Evolutionary conservation across 2,797 vertebrate species (phyloP).

Genomic region (Thalassophryne amazonica): DNA sequence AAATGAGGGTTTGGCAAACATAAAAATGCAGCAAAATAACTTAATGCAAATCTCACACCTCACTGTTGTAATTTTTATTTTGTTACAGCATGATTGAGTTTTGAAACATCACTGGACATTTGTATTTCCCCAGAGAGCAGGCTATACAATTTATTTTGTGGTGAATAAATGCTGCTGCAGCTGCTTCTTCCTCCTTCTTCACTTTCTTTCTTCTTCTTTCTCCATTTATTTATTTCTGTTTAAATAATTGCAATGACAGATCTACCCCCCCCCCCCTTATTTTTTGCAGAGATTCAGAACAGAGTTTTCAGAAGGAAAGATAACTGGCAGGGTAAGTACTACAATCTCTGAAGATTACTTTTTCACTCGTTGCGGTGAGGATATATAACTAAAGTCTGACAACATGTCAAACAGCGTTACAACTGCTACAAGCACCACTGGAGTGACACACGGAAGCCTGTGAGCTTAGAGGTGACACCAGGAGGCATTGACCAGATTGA

Average conservation of each 20-base stretch:
- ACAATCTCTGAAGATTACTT: not conserved
- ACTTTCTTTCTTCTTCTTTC: too few species aligned
- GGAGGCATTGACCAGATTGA: slow-evolving; percentile 98
- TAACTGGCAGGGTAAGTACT: slow-evolving; percentile 94
- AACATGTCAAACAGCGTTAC: slow-evolving; percentile 81
- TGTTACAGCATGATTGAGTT: too few species aligned
- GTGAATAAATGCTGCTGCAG: too few species aligned
- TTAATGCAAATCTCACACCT: not conserved
- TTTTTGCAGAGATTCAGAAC: slow-evolving; percentile 92
- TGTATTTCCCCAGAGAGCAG: too few species aligned
- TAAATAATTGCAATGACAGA: too few species aligned
- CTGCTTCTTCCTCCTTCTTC: too few species aligned
- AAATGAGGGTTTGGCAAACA: too few species aligned
- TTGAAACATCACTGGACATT: too few species aligned
- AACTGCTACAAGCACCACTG: slow-evolving; percentile 99
- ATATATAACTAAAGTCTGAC: not conserved
- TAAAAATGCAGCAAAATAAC: not conserved
- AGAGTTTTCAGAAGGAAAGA: slow-evolving; percentile 98
- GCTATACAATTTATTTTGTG: too few species aligned
- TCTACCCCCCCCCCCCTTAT: too few species aligned
- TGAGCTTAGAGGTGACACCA: slow-evolving; percentile 94
- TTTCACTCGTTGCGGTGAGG: not conserved
- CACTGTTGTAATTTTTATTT: too few species aligned
- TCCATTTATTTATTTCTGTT: too few species aligned
- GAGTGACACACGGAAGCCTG: slow-evolving; percentile 88